A percentile compares a stretch with the other conserved stretches of the same genome.
phyloP scores from a whole-genome alignment of 2,888 invertebrate species.

The Druceiella hillmani region DNA sequence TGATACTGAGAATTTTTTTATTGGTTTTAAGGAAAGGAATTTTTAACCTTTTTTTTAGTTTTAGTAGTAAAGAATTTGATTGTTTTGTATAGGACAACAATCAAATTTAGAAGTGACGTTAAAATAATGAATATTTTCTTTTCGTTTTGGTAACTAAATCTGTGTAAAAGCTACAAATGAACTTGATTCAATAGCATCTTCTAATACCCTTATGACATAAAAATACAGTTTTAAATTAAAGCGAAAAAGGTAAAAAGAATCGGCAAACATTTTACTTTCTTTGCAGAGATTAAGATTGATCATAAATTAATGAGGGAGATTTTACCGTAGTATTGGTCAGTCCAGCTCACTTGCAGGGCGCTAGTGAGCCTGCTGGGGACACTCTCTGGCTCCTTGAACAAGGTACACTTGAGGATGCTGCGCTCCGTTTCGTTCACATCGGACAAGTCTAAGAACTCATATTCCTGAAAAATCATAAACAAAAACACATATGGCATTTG shows the following conservation, averaged over 20 bases:
- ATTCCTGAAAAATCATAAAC: slow-evolving; percentile 47
- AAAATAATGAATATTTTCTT: too few relatives aligned
- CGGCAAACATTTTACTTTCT: too few relatives aligned
- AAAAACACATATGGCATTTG: too few relatives aligned
- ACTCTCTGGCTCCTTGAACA: slow-evolving; percentile 47
- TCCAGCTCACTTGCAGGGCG: slow-evolving; percentile 30
- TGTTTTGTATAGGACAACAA: too few relatives aligned
- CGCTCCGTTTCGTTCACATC: slow-evolving; percentile 66
- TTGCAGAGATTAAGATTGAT: too few relatives aligned
- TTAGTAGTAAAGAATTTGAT: too few relatives aligned
- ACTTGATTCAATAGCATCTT: neutral
- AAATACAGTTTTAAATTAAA: neutral
- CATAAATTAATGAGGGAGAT: slow-evolving; percentile 4
- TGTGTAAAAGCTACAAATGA: neutral
- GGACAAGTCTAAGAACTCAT: slow-evolving; percentile 70
- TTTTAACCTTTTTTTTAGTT: too few relatives aligned
- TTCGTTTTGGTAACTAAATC: too few relatives aligned
- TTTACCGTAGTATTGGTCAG: slow-evolving; percentile 39
- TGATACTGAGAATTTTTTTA: too few relatives aligned
- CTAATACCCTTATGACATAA: neutral
- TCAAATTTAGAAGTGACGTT: too few relatives aligned
- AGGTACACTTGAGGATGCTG: slow-evolving; percentile 56
- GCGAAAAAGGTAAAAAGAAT: too few relatives aligned
- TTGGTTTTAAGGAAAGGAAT: too few relatives aligned
- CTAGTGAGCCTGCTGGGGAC: slow-evolving; percentile 10